Evolutionary conservation across 2,888 invertebrate genomes (phyloP), one percentile per base, ranked within the genome.

Genomic region (Volucella zonaria): DNA sequence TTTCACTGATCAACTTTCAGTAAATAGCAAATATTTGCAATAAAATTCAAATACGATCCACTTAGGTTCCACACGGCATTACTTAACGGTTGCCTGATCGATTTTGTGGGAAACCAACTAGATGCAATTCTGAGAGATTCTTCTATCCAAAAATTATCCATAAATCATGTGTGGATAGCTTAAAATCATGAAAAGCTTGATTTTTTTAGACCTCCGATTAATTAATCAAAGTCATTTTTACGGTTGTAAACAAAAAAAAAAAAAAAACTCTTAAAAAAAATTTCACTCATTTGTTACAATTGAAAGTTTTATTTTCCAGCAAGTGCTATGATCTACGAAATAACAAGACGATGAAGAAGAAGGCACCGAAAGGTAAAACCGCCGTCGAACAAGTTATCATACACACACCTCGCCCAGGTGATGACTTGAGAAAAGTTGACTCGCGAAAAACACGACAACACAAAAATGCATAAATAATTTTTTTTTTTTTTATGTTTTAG

Each of bases 341-440:
- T 23, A 75, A 56, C 54, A 45, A 47, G 68, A 78, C 58, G 8
- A 23, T 4, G 23, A 23, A 66, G 74, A 79, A 75, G 70, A 79
- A 54, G 80, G 75, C 83, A 83, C 83, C 83, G 80, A 83, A 83
- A 83, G 83, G 75, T 83, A 80, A 83, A 75, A 81, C 58, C 66
- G 52, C 31, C 59, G 47, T 18, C 61, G 73, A 76, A 85, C 81
- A 85, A 85, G 81, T 81, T 85, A 77, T 73, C 59, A 45, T 45
- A 42, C 54, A 78, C 43, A 66, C 61, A 52, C 38, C 45, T 23
- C 66, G 52, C 38, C 59, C 52, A 47, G 66, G 45, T 62, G 59
- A 61, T 74, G n/a, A 47, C 54, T 9, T 38, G 45, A 67, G 78
- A 82, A 74, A 82, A 74, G 68, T 74, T 64, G 73, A 68, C 67